Percentiles rank a stretch among this genome's conserved stretches.
phyloP scores from a whole-genome alignment of 2,797 vertebrate species.

The Meda fulgida region DNA sequence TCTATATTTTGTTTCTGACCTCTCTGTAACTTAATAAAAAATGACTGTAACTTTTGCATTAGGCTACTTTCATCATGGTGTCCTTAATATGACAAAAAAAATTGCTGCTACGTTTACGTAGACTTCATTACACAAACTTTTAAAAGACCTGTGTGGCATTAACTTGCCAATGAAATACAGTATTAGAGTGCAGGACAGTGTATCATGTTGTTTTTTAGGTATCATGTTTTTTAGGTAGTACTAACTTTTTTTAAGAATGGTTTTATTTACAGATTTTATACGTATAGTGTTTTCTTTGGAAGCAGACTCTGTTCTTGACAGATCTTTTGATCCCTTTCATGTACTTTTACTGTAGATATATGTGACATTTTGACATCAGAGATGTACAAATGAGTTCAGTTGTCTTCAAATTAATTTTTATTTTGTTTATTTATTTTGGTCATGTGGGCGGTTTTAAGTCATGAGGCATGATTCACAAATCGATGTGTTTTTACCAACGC shows the following conservation, averaged over 20 bases:
- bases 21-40: background rate
- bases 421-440: too few relatives aligned
- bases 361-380: too few relatives aligned
- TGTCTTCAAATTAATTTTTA: too few relatives aligned
- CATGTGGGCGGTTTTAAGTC: too few relatives aligned
- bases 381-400: too few relatives aligned
- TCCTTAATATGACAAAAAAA: background rate
- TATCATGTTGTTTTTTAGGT: background rate
- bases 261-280: too few relatives aligned
- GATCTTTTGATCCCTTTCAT: too few relatives aligned
- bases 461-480: too few relatives aligned
- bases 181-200: background rate
- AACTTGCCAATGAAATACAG: background rate
- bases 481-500: too few relatives aligned
- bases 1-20: background rate
- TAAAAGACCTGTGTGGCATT: background rate
- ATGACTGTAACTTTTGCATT: background rate
- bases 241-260: too few relatives aligned
- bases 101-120: background rate
- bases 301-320: conserved; percentile 7
- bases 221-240: background rate
- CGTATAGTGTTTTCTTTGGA: conserved; percentile 39
- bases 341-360: too few relatives aligned
- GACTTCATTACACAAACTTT: background rate
- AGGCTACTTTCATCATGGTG: accelerated